phyloP scores from a whole-genome alignment of 2,113 vertebrate species.

The Embiotoca jacksoni region DNA sequence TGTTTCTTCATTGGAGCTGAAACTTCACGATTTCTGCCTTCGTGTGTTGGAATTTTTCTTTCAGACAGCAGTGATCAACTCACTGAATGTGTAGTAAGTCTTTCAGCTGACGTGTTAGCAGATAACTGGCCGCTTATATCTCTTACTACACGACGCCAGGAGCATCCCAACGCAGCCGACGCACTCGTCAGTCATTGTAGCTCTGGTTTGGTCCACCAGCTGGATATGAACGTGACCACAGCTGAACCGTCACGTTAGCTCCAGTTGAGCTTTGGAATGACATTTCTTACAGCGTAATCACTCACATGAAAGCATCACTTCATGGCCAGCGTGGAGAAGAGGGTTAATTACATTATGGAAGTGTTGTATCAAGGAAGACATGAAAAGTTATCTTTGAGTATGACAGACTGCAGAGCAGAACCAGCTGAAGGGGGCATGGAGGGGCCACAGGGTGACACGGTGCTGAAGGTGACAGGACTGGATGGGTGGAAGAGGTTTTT shows the following conservation, averaged over 20 bases:
- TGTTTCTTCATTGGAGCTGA: too few relatives aligned
- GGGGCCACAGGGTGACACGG: conserved; percentile 31
- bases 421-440: neutral
- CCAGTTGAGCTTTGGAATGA: neutral
- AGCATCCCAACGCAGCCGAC: too few relatives aligned
- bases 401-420: conserved; percentile 7
- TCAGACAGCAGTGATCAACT: neutral
- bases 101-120: too few relatives aligned
- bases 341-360: conserved; percentile 17
- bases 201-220: too few relatives aligned
- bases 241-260: conserved; percentile 5
- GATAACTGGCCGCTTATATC: too few relatives aligned
- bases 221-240: neutral
- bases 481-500: conserved; percentile 25
- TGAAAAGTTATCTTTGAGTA: neutral
- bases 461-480: conserved; percentile 24
- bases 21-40: too few relatives aligned
- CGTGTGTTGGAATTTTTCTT: too few relatives aligned
- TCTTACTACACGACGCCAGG: too few relatives aligned
- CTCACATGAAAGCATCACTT: too few relatives aligned
- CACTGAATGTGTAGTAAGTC: neutral
- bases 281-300: too few relatives aligned
- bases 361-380: conserved; percentile 2
- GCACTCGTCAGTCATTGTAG: too few relatives aligned
- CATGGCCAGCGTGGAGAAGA: neutral